Percentiles rank a stretch among this genome's conserved stretches.
Conservation (phyloP, 2,113 vertebrate genomes). For the Zosterops hypoxanthus region DNA sequence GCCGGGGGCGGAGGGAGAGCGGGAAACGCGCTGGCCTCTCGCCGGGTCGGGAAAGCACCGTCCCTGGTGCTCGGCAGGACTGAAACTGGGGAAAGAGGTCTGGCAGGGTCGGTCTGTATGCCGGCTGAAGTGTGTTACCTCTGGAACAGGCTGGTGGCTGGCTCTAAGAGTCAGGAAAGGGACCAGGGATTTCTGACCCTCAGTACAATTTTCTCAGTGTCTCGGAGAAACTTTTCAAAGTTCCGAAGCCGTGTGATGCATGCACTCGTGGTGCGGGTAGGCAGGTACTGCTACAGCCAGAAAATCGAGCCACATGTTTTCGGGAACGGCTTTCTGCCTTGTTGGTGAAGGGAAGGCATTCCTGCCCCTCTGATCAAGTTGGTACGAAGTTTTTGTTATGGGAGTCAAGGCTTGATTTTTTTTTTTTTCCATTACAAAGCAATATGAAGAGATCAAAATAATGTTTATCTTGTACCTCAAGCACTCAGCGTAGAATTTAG, state of each 20-base stretch:
- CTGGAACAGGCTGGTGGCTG: neutral
- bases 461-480: neutral
- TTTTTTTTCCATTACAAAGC: neutral
- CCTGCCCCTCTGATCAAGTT: accelerated
- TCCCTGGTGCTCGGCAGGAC: neutral
- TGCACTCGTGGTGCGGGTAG: neutral
- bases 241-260: accelerated
- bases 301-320: accelerated
- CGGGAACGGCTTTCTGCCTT: neutral
- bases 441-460: too few species aligned
- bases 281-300: neutral
- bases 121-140: neutral
- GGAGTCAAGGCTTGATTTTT: neutral
- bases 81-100: neutral
- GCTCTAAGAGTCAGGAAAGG: neutral
- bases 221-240: neutral
- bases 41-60: accelerated
- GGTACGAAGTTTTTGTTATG: accelerated
- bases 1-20: neutral
- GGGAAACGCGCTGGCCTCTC: accelerated
- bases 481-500: too few species aligned
- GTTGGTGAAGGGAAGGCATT: neutral
- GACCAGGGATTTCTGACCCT: accelerated
- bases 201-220: accelerated
- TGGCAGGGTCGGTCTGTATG: neutral